phyloP scores from a whole-genome alignment of 2,797 vertebrate species.

The Cygnus olor region DNA sequence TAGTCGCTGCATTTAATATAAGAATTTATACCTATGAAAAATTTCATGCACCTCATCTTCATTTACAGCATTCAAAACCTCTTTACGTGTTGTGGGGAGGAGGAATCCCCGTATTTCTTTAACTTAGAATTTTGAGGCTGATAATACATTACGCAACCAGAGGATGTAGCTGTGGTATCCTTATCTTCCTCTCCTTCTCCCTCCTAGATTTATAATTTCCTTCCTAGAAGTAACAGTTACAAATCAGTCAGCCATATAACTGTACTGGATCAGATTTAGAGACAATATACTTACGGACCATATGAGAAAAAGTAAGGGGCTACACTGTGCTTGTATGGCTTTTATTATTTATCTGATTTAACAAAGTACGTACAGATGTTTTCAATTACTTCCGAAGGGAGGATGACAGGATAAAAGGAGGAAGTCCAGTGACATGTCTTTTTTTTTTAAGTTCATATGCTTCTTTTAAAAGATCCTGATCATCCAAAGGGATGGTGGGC shows the following conservation, averaged over 20 bases:
- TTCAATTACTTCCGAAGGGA: background rate
- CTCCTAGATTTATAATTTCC: background rate
- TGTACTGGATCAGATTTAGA: background rate
- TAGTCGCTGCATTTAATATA: background rate
- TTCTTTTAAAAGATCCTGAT: background rate
- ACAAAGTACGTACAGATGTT: background rate
- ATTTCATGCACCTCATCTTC: background rate
- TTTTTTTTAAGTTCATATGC: background rate
- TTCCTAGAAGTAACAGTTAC: background rate
- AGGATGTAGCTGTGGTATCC: background rate
- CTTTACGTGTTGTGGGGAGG: background rate
- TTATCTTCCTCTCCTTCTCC: background rate
- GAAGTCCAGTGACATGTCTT: background rate
- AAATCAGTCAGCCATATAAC: background rate
- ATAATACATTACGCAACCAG: background rate
- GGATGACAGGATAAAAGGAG: background rate
- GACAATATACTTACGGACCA: fast-evolving
- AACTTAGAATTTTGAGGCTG: background rate
- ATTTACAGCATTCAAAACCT: background rate
- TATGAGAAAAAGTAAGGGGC: background rate
- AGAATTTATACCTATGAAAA: background rate
- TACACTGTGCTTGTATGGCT: background rate
- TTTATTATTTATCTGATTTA: background rate
- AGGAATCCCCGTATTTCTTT: background rate
- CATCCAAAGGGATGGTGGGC: background rate